Evolutionary conservation across 2,113 vertebrate species (phyloP), one percentile per base, ranked within the genome.

Genomic region (Labeo catla): DNA sequence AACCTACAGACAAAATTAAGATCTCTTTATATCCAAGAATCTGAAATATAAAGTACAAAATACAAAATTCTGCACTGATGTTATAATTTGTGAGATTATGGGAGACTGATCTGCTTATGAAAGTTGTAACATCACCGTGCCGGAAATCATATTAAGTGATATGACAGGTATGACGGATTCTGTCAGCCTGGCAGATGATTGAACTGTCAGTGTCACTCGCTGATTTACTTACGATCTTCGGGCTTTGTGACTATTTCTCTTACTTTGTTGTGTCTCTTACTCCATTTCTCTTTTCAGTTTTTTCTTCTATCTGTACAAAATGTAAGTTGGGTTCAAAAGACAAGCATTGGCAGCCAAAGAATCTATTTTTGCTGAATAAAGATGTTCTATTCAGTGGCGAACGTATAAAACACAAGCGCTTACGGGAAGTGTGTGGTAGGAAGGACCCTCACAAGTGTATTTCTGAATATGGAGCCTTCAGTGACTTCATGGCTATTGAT

Each of bases 111-210:
- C 66, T 83, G 65, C 50, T 83, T 57, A 43, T 79, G 21, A 59
- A 79, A 68, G 47, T 15, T 23, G 2, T 12, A 68, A 70, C 16
- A 54, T 85, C 2, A 16, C 23, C 6, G n/a, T 45, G 52, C 65
- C n/a, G 23, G 52, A 50, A 83, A 73, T 83, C 68, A 23, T 72
- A 57, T 83, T 81, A 73, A 50, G 10, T 21, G 52, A 47, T 84
- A 68, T 70, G 84, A 82, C 72, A 39, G 83, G 57, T 85, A 82
- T 85, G 78, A 85, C 13, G 12, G 59, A 81, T 74, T 78, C 68
- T 68, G 81, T 78, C 76, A 63, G 45, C 43, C 36, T 54, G 84
- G 49, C n/a, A 57, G 39, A 70, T 77, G 72, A 83, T 68, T 78
- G 78, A 78, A 52, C 57, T 80, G 83, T 81, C 49, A 66, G 34